Evolutionary conservation across 2,888 invertebrate species (phyloP).

Genomic region (Craniophora ligustri): DNA sequence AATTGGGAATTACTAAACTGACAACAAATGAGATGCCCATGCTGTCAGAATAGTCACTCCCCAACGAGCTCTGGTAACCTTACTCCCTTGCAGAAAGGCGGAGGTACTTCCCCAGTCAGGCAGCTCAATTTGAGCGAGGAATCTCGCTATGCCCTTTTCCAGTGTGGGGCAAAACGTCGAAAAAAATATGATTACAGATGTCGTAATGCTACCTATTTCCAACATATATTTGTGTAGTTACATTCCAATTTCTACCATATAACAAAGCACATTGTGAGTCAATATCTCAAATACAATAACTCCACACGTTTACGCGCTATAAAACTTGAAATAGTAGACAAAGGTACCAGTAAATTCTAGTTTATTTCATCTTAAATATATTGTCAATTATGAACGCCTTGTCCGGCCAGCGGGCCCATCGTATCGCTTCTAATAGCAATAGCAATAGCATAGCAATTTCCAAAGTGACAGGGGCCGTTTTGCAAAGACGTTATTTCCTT

Average conservation of each 20-base stretch:
- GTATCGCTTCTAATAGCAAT: constrained; percentile 35
- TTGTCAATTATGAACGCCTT: constrained; percentile 29
- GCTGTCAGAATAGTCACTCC: no score
- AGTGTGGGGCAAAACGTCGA: no score
- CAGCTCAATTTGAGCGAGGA: no score
- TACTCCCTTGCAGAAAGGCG: no score
- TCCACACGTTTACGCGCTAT: not conserved
- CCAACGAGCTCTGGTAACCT: no score
- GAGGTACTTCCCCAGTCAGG: no score
- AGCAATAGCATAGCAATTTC: constrained; percentile 49
- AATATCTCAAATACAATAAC: not conserved
- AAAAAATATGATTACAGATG: no score
- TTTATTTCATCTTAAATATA: constrained; percentile 14
- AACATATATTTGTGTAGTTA: no score
- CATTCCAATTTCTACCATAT: not conserved
- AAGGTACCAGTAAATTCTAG: not conserved
- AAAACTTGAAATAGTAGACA: not conserved
- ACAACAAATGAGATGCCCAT: no score
- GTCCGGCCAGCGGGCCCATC: not conserved
- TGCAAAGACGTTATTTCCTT: constrained; percentile 48
- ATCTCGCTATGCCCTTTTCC: no score
- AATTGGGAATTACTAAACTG: no score
- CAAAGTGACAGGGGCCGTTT: constrained; percentile 46
- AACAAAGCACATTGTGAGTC: not conserved
- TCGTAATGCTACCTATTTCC: no score